These are phyloP conservation scores for Hystrix cristata DNA, from an alignment of 2,113 vertebrate species.

Conservation along the genomic window DNA sequence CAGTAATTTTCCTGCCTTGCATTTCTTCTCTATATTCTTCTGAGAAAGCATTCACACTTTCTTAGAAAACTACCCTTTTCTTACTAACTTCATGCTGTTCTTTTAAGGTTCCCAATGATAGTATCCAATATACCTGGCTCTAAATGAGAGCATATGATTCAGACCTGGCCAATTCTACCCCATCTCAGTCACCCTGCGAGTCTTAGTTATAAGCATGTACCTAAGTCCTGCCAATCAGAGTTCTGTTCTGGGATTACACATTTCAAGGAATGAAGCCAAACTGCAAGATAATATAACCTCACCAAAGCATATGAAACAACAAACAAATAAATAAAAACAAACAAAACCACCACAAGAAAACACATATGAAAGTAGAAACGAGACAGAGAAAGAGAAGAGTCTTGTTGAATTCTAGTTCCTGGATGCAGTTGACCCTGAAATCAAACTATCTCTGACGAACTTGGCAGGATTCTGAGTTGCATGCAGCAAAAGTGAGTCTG, in stretches of 20 bases:
- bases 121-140: background rate
- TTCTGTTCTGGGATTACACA: background rate
- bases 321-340: background rate
- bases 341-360: background rate
- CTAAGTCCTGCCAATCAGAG: background rate
- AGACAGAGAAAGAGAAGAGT: background rate
- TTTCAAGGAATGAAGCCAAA: background rate
- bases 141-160: background rate
- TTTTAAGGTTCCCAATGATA: background rate
- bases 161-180: background rate
- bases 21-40: background rate
- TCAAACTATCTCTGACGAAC: background rate
- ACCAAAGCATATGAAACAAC: background rate
- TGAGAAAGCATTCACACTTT: background rate
- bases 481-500: background rate
- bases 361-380: background rate
- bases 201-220: background rate
- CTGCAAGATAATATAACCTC: background rate
- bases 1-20: background rate
- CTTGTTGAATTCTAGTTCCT: background rate
- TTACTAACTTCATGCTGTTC: background rate
- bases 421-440: background rate
- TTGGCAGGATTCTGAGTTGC: background rate
- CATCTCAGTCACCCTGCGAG: background rate
- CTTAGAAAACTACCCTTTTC: background rate